Percentiles rank a stretch among this genome's conserved stretches.
Evolutionary conservation across 2,113 vertebrate species (phyloP).

Genomic region (Ifrita kowaldi): DNA sequence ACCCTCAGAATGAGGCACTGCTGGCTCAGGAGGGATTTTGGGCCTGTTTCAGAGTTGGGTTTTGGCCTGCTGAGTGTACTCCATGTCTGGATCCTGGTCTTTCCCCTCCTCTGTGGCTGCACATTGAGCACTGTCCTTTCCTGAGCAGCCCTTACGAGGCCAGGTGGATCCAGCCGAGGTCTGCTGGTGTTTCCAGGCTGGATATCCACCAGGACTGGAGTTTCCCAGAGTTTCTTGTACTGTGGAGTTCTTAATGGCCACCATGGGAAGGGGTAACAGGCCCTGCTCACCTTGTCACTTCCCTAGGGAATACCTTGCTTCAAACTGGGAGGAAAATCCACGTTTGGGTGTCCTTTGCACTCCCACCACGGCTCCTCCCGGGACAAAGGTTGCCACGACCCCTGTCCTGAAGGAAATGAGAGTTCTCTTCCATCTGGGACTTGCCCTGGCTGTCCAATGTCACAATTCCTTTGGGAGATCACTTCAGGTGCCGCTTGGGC

Average conservation of each 20-base stretch:
- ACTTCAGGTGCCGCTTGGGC: fast-evolving
- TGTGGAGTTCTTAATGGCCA: fast-evolving
- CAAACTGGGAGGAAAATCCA: fast-evolving
- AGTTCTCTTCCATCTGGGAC: neutral
- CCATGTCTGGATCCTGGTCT: neutral
- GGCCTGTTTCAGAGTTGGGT: neutral
- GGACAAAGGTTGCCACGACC: neutral
- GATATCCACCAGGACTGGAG: neutral
- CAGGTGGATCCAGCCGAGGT: neutral
- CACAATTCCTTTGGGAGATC: neutral
- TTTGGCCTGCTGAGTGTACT: neutral
- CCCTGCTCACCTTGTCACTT: neutral
- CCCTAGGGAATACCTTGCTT: neutral
- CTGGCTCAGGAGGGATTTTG: neutral
- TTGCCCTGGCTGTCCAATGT: neutral
- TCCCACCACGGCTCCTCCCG: neutral
- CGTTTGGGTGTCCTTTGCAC: fast-evolving
- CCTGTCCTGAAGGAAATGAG: neutral
- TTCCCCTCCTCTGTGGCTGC: neutral
- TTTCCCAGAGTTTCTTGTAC: neutral
- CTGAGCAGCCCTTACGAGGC: neutral
- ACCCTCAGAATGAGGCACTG: fast-evolving
- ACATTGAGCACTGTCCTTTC: fast-evolving
- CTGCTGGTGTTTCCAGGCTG: neutral
- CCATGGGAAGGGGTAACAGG: fast-evolving